A percentile compares a stretch with the other conserved stretches of the same genome.
Evolutionary conservation across 2,113 vertebrate species (phyloP).

Genomic region (human): GRCh38 chr2:144324001-144324500

Average conservation of each 20-base stretch:
- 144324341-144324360: slow-evolving; percentile 5
- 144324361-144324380: not conserved
- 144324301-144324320: not conserved
- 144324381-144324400: not conserved
- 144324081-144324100: not conserved
- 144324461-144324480: slow-evolving; percentile 41
- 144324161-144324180: not conserved
- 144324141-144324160: slow-evolving; percentile 8
- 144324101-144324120: not conserved
- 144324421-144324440: not conserved
- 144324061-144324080: not conserved
- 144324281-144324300: slow-evolving; percentile 18
- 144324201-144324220: not conserved
- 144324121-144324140: not conserved
- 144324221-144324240: not conserved
- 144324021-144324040: not conserved
- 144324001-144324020: not conserved
- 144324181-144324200: not conserved
- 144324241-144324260: not conserved
- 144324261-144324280: slow-evolving; percentile 29
- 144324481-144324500: slow-evolving; percentile 10
- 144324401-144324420: slow-evolving; percentile 20
- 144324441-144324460: not conserved
- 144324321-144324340: slow-evolving; percentile 20
- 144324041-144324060: not conserved